Conservation (phyloP, 2,797 vertebrate species). For the Enteromius treurensis region DNA sequence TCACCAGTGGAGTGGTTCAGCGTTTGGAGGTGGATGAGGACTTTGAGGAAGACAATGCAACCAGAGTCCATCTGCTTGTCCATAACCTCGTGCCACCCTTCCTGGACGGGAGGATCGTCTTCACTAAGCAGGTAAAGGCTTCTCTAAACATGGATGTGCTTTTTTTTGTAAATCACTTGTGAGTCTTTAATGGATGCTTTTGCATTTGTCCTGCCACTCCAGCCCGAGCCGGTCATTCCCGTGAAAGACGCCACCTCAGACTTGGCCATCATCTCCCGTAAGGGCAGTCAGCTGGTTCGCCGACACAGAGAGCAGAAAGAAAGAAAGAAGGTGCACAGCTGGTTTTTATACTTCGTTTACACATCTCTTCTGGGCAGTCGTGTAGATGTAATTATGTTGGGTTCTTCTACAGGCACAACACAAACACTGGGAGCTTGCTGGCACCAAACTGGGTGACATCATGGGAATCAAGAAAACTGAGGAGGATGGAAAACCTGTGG, state of each 20-base stretch:
- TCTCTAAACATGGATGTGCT: background rate
- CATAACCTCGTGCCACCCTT: constrained; percentile 98
- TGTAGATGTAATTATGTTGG: background rate
- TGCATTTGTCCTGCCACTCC: constrained; percentile 31
- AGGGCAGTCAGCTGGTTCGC: constrained; percentile 95
- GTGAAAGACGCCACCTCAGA: constrained; percentile 97
- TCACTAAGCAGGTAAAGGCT: constrained; percentile 92
- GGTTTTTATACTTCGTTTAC: background rate
- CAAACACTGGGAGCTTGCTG: constrained; percentile 98
- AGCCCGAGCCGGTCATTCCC: constrained; percentile 97
- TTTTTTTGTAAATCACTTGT: background rate
- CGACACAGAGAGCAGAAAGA: constrained; percentile 99
- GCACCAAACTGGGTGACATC: constrained; percentile 96
- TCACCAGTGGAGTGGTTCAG: constrained; percentile 98
- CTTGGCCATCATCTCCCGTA: constrained; percentile 97
- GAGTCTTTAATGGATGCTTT: background rate
- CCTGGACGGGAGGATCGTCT: constrained; percentile 96
- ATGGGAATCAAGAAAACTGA: constrained; percentile 97
- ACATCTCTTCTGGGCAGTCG: no score
- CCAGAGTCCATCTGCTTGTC: constrained; percentile 94
- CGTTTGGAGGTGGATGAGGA: constrained; percentile 96
- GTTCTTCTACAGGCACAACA: constrained; percentile 87
- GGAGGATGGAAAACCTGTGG: constrained; percentile 81
- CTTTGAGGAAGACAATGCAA: constrained; percentile 97
- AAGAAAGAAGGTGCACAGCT: constrained; percentile 87